A percentile compares a stretch with the other conserved stretches of the same genome.
Evolutionary conservation across 1,140 invertebrate genomes (phyloP).

Genomic region (Euura saliciscinereae): DNA sequence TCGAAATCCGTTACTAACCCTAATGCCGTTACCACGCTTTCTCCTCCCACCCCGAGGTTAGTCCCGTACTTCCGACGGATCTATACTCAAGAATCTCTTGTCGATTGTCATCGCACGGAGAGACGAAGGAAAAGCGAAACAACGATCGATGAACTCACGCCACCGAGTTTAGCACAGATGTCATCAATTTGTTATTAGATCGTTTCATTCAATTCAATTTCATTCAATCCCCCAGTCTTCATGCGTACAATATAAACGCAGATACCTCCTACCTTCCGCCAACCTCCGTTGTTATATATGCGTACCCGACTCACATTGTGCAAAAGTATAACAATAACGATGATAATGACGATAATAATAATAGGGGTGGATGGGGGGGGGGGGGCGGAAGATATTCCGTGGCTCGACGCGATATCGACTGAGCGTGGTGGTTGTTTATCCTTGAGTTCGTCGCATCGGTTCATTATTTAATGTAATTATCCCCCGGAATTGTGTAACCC

Average conservation of each 20-base stretch:
- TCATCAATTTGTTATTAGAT: too few relatives aligned
- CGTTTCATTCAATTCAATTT: too few relatives aligned
- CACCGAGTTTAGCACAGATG: too few relatives aligned
- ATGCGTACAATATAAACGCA: too few relatives aligned
- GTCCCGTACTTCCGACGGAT: slow-evolving; percentile 28
- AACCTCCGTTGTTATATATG: too few relatives aligned
- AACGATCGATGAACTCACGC: too few relatives aligned
- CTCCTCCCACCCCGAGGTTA: not conserved
- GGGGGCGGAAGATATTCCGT: not conserved
- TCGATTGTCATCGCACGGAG: not conserved
- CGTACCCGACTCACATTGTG: too few relatives aligned
- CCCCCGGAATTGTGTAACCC: not conserved
- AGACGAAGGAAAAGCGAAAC: not conserved
- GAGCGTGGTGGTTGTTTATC: not conserved
- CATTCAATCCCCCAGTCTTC: too few relatives aligned
- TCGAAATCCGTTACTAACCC: slow-evolving; percentile 43
- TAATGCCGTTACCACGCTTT: slow-evolving; percentile 35
- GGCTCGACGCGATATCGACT: not conserved
- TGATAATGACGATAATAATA: not conserved
- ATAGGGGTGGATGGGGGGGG: not conserved
- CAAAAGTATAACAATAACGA: too few relatives aligned
- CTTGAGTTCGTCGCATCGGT: not conserved
- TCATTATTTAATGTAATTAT: slow-evolving; percentile 5
- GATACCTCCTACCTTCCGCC: too few relatives aligned
- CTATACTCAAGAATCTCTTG: not conserved